Conservation (phyloP, 2,113 vertebrate species). For the Uropsilus gracilis region DNA sequence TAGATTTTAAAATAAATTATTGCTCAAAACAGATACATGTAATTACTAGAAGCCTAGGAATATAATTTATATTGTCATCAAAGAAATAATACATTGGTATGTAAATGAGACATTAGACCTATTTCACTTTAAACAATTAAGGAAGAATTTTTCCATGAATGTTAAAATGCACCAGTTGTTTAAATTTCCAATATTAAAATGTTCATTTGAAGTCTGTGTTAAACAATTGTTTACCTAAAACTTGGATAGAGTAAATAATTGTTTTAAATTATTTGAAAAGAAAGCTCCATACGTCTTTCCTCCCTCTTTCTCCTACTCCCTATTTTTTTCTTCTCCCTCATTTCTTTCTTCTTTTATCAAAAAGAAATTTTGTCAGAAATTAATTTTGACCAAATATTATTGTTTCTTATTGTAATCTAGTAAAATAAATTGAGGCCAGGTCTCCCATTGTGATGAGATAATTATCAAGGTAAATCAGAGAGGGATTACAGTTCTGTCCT, state of each 20-base stretch:
- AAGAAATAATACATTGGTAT: not conserved
- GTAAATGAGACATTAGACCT: not conserved
- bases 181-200: not conserved
- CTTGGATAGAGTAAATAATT: not conserved
- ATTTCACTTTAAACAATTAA: constrained; percentile 15
- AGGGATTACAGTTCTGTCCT: not conserved
- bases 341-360: not conserved
- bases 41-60: not conserved
- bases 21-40: not conserved
- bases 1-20: constrained; percentile 52
- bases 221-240: not conserved
- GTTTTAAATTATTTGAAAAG: not conserved
- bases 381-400: not conserved
- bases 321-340: not conserved
- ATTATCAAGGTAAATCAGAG: too few species aligned
- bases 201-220: not conserved
- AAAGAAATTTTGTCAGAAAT: not conserved
- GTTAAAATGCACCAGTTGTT: not conserved
- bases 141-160: not conserved
- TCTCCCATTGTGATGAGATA: not conserved
- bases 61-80: not conserved
- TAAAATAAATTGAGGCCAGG: not conserved
- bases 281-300: not conserved
- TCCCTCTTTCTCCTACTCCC: not conserved
- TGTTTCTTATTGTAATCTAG: constrained; percentile 12